phyloP scores from a whole-genome alignment of 2,113 vertebrate genomes.

The Ochotona princeps region DNA sequence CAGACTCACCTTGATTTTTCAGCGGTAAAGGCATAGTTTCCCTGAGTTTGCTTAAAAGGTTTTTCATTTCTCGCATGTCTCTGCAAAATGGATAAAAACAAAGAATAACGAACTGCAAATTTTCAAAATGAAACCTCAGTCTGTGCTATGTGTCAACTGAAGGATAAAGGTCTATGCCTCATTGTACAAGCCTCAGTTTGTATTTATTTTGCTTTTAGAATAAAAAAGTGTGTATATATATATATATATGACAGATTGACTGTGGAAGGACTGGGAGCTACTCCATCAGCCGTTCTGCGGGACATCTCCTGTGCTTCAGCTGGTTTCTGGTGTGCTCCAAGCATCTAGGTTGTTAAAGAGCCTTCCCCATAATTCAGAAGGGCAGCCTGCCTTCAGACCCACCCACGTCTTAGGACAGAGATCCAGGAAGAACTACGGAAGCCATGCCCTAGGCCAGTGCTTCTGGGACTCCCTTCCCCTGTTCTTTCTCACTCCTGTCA shows the following conservation, averaged over 20 bases:
- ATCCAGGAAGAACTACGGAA: neutral
- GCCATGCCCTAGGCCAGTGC: neutral
- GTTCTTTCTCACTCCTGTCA: neutral
- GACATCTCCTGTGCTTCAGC: neutral
- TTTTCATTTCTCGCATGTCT: constrained; percentile 99
- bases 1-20: constrained; percentile 96
- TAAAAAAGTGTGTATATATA: neutral
- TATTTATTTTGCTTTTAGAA: constrained; percentile 55
- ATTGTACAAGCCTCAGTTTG: constrained; percentile 11
- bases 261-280: neutral
- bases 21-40: constrained; percentile 99
- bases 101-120: constrained; percentile 48
- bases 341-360: neutral
- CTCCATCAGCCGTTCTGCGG: neutral
- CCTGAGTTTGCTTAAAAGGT: constrained; percentile 99
- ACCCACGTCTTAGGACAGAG: neutral
- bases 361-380: neutral
- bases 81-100: constrained; percentile 86
- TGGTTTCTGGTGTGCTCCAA: neutral
- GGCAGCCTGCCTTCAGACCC: neutral
- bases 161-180: neutral
- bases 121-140: constrained; percentile 32
- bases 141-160: neutral
- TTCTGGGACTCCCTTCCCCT: neutral
- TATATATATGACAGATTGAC: neutral